Base-by-base conservation (phyloP, 2,113 vertebrate species). In the Periophthalmodon schlosseri region DNA sequence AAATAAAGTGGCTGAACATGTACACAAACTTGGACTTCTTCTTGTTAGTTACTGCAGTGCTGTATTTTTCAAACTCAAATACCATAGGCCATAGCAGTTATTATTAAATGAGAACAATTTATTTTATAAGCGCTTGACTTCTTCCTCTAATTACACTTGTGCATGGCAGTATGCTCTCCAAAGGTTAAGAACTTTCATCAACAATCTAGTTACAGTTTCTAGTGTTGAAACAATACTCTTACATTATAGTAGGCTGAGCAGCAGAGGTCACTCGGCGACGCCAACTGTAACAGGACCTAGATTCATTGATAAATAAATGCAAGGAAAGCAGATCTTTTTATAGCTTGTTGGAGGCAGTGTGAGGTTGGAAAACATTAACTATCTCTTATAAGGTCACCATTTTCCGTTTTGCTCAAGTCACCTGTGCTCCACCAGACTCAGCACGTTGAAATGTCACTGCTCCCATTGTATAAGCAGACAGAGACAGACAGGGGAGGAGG, bases 361-460 rank as follows among this genome's bases (percentile, higher is more conserved):
- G 18, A n/a, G 65, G n/a, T 49, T 15, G 72, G 64, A 64, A 66
- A 80, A 76, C 36, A 75, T 82, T 86, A 78, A 71, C 83, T 78
- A 74, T 69, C 46, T 90, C 86, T 89, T 85, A 90, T 79, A 91
- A 93, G 89, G 90, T 91, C 88, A 91, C 90, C 88, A 86, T 73
- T 91, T 93, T 91, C 89, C 83, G 0, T n/a, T 15, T 28, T 20
- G 0, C 61, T 54, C 47, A 75, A 65, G 79, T 87, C 88, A 91
- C 78, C 79, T 86, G 77, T 56, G 74, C 46, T 12, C 65, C 69
- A 64, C 79, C 65, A 84, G 86, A 89, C 75, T 84, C 87, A 70
- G 84, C 86, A 86, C 86, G 89, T 91, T 92, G 73, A 93, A 93
- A 93, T 91, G 86, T 88, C 91, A 87, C 70, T 21, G 75, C 87